phyloP scores from a whole-genome alignment of 2,113 vertebrate species.

The Cyphomyrus discorhynchus region DNA sequence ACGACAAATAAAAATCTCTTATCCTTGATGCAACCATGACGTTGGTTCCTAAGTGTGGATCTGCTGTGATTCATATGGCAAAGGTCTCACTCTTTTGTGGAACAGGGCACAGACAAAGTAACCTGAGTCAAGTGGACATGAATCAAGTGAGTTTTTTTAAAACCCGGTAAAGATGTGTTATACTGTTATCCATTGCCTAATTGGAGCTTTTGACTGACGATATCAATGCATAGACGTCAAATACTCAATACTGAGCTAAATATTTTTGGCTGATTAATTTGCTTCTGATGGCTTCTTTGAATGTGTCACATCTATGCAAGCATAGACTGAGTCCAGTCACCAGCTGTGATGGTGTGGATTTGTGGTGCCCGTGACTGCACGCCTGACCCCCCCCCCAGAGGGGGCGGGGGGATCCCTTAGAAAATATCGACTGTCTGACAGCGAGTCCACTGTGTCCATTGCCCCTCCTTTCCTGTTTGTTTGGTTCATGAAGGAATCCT shows the following conservation, averaged over 20 bases:
- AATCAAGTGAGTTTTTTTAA: background rate
- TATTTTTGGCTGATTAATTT: constrained; percentile 62
- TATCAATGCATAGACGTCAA: constrained; percentile 23
- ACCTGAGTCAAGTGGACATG: background rate
- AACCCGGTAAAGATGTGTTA: background rate
- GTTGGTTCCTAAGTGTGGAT: background rate
- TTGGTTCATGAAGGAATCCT: background rate
- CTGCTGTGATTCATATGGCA: background rate
- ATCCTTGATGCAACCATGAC: background rate
- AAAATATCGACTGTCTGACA: constrained; percentile 62
- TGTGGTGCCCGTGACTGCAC: constrained; percentile 46
- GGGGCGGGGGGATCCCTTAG: constrained; percentile 49
- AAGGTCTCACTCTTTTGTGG: background rate
- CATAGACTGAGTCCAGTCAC: constrained; percentile 61
- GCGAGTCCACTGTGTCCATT: constrained; percentile 26
- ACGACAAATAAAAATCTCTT: background rate
- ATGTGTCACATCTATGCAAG: constrained; percentile 62
- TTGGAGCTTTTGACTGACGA: constrained; percentile 24
- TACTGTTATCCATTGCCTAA: constrained; percentile 23
- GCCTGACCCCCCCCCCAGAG: constrained; percentile 37
- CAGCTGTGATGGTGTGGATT: constrained; percentile 49
- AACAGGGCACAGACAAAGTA: no score
- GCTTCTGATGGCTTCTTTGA: constrained; percentile 57
- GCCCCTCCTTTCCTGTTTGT: background rate
- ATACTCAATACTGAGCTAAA: constrained; percentile 61